phyloP scores from a whole-genome alignment of 2,888 invertebrate genomes.

The Globia sparganii region DNA sequence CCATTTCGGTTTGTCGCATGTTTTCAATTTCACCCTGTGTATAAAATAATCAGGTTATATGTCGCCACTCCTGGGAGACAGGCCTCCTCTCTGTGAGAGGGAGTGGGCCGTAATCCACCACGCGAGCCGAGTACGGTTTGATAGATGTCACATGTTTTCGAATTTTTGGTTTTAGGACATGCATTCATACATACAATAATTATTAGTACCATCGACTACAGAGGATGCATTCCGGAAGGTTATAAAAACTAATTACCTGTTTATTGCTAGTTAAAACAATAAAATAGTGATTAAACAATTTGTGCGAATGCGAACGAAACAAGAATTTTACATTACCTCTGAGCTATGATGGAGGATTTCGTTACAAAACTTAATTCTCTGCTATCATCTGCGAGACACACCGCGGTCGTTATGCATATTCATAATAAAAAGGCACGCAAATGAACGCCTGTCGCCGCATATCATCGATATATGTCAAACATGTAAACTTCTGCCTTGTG shows the following conservation, averaged over 20 bases:
- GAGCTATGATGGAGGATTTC: not conserved
- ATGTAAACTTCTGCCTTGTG: conserved; percentile 3
- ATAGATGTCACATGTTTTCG: too few species aligned
- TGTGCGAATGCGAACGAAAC: not conserved
- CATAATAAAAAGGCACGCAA: conserved; percentile 26
- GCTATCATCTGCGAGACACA: not conserved
- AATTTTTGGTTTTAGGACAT: too few species aligned
- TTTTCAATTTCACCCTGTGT: too few species aligned
- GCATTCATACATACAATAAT: too few species aligned
- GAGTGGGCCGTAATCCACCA: too few species aligned
- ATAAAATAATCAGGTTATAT: too few species aligned
- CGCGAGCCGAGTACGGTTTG: too few species aligned
- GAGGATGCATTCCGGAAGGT: not conserved
- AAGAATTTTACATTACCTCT: not conserved
- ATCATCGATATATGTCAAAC: not conserved
- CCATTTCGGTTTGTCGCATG: too few species aligned
- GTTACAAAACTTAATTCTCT: conserved; percentile 14
- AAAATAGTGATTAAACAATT: not conserved
- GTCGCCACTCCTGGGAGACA: too few species aligned
- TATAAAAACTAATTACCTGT: not conserved
- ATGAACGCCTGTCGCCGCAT: not conserved
- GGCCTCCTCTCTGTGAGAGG: too few species aligned
- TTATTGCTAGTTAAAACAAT: not conserved
- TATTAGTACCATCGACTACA: not conserved
- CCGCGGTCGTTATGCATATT: conserved; percentile 10